A percentile compares a stretch with the other conserved stretches of the same genome.
These are phyloP conservation scores for Brachystomella parvula DNA, from an alignment of 1,140 invertebrate species.

Conservation along the genomic window DNA sequence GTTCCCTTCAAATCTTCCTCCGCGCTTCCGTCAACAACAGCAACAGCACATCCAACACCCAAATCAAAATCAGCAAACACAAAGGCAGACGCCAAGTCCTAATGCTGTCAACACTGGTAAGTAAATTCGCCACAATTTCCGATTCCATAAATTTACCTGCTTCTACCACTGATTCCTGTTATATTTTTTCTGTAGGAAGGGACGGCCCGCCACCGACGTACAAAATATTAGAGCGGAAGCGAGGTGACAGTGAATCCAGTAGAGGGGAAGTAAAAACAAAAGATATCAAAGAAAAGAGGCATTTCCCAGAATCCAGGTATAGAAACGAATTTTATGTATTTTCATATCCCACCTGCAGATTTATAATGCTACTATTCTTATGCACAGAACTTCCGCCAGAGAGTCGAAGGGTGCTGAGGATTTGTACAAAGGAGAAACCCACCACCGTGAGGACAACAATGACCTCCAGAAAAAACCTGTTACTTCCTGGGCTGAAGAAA, in stretches of 20 bases:
- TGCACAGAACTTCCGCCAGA: neutral
- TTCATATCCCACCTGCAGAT: no score
- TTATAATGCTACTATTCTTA: no score
- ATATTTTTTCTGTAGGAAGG: neutral
- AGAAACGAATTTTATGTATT: no score
- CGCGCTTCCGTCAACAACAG: constrained; percentile 23
- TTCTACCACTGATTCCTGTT: neutral
- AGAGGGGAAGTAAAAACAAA: constrained; percentile 17
- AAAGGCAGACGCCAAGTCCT: constrained; percentile 31
- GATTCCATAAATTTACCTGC: no score
- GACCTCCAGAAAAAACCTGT: neutral
- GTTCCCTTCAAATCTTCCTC: constrained; percentile 24
- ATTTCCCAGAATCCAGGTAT: neutral
- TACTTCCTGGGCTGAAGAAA: constrained; percentile 35
- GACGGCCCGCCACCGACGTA: neutral
- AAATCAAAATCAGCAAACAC: constrained; percentile 5
- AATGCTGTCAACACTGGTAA: constrained; percentile 1
- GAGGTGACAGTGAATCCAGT: constrained; percentile 24
- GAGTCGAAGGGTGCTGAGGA: constrained; percentile 1
- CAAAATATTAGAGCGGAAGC: constrained; percentile 21
- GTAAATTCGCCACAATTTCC: neutral
- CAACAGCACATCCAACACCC: constrained; percentile 20
- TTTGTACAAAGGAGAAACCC: no score
- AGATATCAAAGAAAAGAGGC: neutral
- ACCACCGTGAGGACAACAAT: neutral